Percentiles rank a stretch among this genome's conserved stretches.
phyloP scores from a whole-genome alignment of 2,888 invertebrate species.

The Cryptus viduatorius region DNA sequence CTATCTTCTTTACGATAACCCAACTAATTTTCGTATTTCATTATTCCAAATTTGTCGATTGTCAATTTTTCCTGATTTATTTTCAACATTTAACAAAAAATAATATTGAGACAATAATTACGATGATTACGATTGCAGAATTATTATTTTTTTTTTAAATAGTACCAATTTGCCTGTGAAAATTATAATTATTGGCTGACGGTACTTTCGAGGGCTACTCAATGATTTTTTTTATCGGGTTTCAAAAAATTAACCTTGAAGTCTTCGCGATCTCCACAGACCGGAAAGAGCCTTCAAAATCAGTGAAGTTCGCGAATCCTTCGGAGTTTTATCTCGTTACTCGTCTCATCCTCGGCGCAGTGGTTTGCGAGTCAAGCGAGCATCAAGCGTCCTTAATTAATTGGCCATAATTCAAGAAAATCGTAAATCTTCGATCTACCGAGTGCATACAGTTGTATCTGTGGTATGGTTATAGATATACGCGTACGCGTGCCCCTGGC shows the following conservation, averaged over 20 bases:
- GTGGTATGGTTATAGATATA: not conserved
- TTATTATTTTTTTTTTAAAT: too few relatives aligned
- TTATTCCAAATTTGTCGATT: too few relatives aligned
- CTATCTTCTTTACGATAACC: not conserved
- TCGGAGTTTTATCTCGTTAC: conserved; percentile 33
- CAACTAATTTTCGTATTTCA: not conserved
- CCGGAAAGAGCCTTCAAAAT: conserved; percentile 39
- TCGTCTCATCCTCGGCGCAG: conserved; percentile 10
- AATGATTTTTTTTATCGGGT: not conserved
- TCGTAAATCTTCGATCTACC: conserved; percentile 80
- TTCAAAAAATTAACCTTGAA: not conserved
- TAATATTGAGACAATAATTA: too few relatives aligned
- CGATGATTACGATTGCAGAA: too few relatives aligned
- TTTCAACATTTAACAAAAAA: too few relatives aligned
- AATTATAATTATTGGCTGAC: too few relatives aligned
- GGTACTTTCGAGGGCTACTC: too few relatives aligned
- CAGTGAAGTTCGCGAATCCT: conserved; percentile 3
- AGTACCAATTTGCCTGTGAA: too few relatives aligned
- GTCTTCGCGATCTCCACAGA: not conserved
- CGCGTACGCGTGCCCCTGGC: conserved; percentile 49
- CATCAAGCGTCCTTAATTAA: conserved; percentile 77
- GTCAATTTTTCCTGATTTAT: too few relatives aligned
- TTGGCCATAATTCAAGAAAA: conserved; percentile 82
- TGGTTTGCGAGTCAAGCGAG: conserved; percentile 32
- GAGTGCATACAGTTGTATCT: conserved; percentile 19